Evolutionary conservation across 2,113 vertebrate species (phyloP), one percentile per base, ranked within the genome.

Genomic region (Eonycteris spelaea): DNA sequence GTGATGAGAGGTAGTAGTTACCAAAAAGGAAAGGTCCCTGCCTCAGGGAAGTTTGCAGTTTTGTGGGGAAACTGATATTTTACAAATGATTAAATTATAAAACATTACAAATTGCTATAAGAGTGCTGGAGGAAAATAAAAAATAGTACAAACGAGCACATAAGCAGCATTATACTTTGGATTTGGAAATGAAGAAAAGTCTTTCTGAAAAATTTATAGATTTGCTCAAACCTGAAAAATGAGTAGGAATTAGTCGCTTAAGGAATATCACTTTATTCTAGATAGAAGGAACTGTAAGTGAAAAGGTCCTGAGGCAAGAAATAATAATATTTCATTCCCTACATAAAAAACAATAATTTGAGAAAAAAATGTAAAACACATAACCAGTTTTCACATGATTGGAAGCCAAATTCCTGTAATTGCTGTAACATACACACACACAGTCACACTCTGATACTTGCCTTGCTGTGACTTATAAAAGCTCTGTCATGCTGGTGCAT

Each of bases 51-150:
- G 6, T 86, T 15, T n/a, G 38, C 1, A 65, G 2, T 57, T 95
- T 73, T 93, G 22, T 38, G 43, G 67, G 35, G 93, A 35, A 94
- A 91, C 35, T 94, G 70, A 74, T 57, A 68, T 78, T 87, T 89
- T 91, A 73, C 26, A 90, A 59, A 61, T 53, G 13, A 61, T 85
- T 15, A 70, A 82, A 84, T 28, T 6, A 30, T 53, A 38, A 65
- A 79, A 6, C 38, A 70, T 80, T 45, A 63, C 19, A 91, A 35
- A 79, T 63, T 77, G 14, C 16, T 63, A 15, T 51, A 38, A 70
- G 16, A 73, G 30, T 16, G 4, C 43, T 65, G n/a, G 87, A 40
- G 9, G 67, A 83, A 94, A 89, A 86, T 59, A 78, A 94, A 79
- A 90, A 73, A n/a, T 68, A 88, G 55, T 33, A 22, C 24, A 45